phyloP scores from a whole-genome alignment of 2,888 invertebrate genomes.

The Agapetus fuscipes region DNA sequence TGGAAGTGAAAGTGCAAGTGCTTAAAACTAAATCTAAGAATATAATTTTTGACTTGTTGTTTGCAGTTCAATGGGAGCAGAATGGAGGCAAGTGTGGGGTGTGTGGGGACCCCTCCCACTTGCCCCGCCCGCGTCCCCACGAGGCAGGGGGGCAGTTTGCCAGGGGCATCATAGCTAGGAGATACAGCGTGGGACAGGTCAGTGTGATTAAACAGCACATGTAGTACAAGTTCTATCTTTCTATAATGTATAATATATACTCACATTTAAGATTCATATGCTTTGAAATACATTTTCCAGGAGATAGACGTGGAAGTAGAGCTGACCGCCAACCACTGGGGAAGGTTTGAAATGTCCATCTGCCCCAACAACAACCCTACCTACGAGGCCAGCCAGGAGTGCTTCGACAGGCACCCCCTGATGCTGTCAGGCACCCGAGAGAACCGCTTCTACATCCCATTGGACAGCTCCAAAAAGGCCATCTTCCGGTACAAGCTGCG shows the following conservation, averaged over 20 bases:
- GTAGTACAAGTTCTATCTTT: no score
- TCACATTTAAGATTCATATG: no score
- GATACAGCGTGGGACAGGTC: constrained; percentile 77
- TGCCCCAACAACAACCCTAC: constrained; percentile 79
- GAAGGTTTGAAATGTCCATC: constrained; percentile 73
- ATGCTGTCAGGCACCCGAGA: constrained; percentile 64
- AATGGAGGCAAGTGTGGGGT: constrained; percentile 80
- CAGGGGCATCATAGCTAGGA: constrained; percentile 73
- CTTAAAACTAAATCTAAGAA: no score
- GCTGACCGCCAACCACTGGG: constrained; percentile 82
- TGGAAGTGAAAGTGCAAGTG: no score
- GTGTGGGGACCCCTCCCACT: constrained; percentile 78
- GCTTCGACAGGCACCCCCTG: constrained; percentile 72
- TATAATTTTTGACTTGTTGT: no score
- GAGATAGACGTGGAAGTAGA: constrained; percentile 80
- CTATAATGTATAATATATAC: no score
- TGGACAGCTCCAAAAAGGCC: constrained; percentile 59
- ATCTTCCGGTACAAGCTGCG: constrained; percentile 60
- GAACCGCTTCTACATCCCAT: constrained; percentile 60
- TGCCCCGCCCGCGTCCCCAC: constrained; percentile 66
- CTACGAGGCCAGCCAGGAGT: constrained; percentile 70
- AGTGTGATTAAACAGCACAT: no score
- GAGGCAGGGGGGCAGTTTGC: constrained; percentile 83
- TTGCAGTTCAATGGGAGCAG: constrained; percentile 76
- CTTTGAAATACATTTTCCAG: constrained; percentile 31